Evolutionary conservation across 2,113 vertebrate species (phyloP).

Genomic region (Myiagra hebetior): DNA sequence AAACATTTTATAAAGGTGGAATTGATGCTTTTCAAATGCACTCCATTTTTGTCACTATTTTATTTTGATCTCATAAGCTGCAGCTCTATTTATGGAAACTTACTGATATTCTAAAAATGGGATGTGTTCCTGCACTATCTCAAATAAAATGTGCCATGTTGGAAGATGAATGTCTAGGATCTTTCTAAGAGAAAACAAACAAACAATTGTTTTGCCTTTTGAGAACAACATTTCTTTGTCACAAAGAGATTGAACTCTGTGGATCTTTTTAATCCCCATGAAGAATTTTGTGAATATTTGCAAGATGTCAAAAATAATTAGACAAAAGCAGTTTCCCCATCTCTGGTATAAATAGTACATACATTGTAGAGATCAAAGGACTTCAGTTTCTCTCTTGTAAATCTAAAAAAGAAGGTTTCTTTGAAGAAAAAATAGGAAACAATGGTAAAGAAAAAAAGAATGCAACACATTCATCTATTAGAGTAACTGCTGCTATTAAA

Average conservation of each 20-base stretch:
- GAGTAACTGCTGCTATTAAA: constrained; percentile 20
- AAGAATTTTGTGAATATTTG: constrained; percentile 75
- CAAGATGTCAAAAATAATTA: constrained; percentile 76
- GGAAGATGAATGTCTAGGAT: constrained; percentile 39
- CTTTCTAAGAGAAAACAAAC: constrained; percentile 40
- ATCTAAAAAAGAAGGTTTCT: not conserved
- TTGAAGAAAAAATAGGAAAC: constrained; percentile 52
- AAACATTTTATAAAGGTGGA: not conserved
- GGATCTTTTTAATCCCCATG: constrained; percentile 40
- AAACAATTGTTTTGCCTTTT: constrained; percentile 29
- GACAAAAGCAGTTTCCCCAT: constrained; percentile 58
- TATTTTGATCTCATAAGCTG: not conserved
- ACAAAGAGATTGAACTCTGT: constrained; percentile 38
- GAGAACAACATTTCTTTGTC: constrained; percentile 34
- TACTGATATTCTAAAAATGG: not conserved
- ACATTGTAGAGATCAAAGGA: constrained; percentile 68
- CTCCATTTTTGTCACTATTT: not conserved
- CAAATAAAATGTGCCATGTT: not conserved
- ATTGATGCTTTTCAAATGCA: not conserved
- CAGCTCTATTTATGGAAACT: constrained; percentile 13
- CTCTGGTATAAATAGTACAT: constrained; percentile 16
- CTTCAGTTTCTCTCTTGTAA: constrained; percentile 36
- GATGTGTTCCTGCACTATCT: not conserved
- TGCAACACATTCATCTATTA: not conserved
- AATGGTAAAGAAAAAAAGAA: not conserved